Evolutionary conservation across 2,113 vertebrate genomes (phyloP).

Genomic region (Thermophis baileyi): DNA sequence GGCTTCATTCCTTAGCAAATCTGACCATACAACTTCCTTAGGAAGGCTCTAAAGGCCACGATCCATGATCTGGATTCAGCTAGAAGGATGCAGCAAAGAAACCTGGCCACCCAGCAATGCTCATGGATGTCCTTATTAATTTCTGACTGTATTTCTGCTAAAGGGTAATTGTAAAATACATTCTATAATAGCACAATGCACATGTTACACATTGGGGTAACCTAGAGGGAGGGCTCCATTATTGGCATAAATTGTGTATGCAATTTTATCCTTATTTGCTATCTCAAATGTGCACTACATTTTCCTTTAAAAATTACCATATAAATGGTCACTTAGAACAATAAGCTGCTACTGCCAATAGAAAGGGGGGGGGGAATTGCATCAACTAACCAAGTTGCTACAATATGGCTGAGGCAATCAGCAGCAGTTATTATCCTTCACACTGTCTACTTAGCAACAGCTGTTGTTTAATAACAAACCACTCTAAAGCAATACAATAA

Average conservation of each 20-base stretch:
- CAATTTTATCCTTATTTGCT: neutral
- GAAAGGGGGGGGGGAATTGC: neutral
- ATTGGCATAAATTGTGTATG: neutral
- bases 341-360: neutral
- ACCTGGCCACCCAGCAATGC: neutral
- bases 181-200: neutral
- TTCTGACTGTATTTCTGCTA: neutral
- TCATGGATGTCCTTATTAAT: neutral
- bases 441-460: neutral
- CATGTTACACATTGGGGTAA: neutral
- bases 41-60: neutral
- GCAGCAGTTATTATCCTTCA: conserved; percentile 15
- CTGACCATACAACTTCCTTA: neutral
- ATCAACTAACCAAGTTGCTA: neutral
- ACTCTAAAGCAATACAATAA: conserved; percentile 16
- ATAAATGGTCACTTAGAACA: neutral
- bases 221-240: neutral
- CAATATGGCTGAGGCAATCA: neutral
- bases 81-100: neutral
- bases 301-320: neutral
- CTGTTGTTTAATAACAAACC: conserved; percentile 22
- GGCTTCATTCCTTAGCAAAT: neutral
- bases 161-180: neutral
- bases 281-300: neutral
- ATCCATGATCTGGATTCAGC: neutral